Evolutionary conservation across 2,797 vertebrate genomes (phyloP), one percentile per base, ranked within the genome.

Genomic region (Fundulus diaphanus): DNA sequence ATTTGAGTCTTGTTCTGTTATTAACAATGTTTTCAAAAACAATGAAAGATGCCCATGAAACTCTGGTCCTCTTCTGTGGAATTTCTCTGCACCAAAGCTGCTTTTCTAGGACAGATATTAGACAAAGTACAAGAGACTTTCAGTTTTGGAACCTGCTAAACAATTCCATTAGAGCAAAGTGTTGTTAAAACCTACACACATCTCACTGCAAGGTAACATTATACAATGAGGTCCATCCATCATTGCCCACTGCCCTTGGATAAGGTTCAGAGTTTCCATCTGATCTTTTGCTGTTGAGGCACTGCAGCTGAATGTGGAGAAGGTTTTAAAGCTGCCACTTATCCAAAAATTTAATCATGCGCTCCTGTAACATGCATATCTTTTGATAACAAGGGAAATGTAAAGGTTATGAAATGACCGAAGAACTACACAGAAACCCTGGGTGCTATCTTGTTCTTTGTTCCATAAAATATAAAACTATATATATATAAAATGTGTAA

Each of bases 71-170:
- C 76, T 72, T 82, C 40, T 65, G 24, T 44, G 73, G 72, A 59
- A 20, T 33, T 68, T 11, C 18, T 35, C 61, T 16, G 20, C 13
- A 67, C 71, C 73, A 48, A 66, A 77, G 56, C 49, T 42, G 31
- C 59, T 48, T 46, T 66, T 57, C 24, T 76, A 86, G 83, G 74
- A 87, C 68, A 70, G 46, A 87, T 79, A 24, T 89, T 75, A 74
- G 20, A 81, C 77, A 65, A 71, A 76, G 75, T 87, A 75, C 81
- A 78, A 61, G 3, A 5, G 33, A 20, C 31, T 61, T 61, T 61
- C 20, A 22, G 37, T 75, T n/a, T 67, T 70, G 79, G 72, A 35
- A 0, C 61, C 54, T 70, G 51, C 27, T 69, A 49, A 56, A 65
- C 79, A 80, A 31, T 59, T 31, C 49, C 42, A 79, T 85, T 72